Evolutionary conservation across 2,888 invertebrate species (phyloP).

Genomic region (Nymphalis polychloros): DNA sequence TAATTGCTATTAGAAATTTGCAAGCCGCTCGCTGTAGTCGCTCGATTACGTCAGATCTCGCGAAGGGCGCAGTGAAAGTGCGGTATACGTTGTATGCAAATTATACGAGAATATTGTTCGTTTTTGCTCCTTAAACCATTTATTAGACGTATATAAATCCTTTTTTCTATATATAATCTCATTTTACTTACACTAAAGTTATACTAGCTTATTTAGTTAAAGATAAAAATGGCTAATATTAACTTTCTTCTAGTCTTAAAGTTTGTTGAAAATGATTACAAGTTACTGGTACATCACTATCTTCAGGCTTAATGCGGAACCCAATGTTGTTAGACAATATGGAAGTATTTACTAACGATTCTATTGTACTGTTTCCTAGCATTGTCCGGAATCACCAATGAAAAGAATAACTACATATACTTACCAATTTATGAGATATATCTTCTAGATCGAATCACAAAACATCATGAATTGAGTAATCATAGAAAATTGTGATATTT

Average conservation of each 20-base stretch:
- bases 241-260: too few species aligned
- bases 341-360: slow-evolving; percentile 10
- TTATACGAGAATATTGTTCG: slow-evolving; percentile 12
- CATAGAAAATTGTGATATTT: too few species aligned
- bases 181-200: too few species aligned
- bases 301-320: background rate
- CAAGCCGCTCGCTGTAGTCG: slow-evolving; percentile 25
- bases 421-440: background rate
- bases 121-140: background rate
- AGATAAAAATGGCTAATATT: too few species aligned
- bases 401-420: background rate
- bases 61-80: slow-evolving; percentile 40
- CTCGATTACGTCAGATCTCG: slow-evolving; percentile 40
- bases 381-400: slow-evolving; percentile 10
- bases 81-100: slow-evolving; percentile 25
- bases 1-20: slow-evolving; percentile 21
- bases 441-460: background rate
- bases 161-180: background rate
- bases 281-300: background rate
- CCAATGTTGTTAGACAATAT: slow-evolving; percentile 9
- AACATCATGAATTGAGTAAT: background rate
- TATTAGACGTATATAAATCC: background rate
- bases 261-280: too few species aligned
- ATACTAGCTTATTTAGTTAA: too few species aligned
- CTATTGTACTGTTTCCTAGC: slow-evolving; percentile 11